Percentiles rank a stretch among this genome's conserved stretches.
Evolutionary conservation across 2,113 vertebrate genomes (phyloP).

Genomic region (Petaurus breviceps): DNA sequence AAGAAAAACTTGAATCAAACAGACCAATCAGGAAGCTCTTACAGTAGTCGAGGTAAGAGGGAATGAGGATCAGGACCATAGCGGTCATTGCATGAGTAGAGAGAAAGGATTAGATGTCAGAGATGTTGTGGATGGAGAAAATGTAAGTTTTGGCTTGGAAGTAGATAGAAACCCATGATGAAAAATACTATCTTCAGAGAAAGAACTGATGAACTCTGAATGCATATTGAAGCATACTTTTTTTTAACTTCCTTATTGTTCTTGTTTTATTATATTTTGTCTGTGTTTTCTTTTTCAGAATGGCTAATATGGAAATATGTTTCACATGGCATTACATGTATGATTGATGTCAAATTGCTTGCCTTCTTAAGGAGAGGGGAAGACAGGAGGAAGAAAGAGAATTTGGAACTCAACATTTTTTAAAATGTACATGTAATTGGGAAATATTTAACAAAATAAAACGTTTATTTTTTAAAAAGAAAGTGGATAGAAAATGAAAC

Average conservation of each 20-base stretch:
- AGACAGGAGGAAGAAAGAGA: background rate
- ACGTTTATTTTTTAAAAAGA: background rate
- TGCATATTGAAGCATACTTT: background rate
- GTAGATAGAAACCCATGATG: background rate
- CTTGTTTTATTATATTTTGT: background rate
- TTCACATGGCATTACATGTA: background rate
- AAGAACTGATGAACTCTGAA: background rate
- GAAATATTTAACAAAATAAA: background rate
- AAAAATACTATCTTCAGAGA: background rate
- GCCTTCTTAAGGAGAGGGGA: background rate
- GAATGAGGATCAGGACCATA: background rate
- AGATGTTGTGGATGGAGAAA: background rate
- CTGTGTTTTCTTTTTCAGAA: background rate
- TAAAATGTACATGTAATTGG: background rate
- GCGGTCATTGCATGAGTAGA: no score
- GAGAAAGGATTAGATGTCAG: background rate
- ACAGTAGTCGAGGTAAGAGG: background rate
- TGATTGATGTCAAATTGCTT: background rate
- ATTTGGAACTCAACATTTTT: background rate
- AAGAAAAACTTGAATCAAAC: background rate
- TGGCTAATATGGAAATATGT: background rate
- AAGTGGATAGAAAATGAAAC: background rate
- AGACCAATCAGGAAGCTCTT: background rate
- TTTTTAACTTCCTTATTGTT: background rate
- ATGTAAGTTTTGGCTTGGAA: background rate